Base-by-base conservation (phyloP, 1,140 invertebrate genomes). In the Armadillidium nasatum region DNA sequence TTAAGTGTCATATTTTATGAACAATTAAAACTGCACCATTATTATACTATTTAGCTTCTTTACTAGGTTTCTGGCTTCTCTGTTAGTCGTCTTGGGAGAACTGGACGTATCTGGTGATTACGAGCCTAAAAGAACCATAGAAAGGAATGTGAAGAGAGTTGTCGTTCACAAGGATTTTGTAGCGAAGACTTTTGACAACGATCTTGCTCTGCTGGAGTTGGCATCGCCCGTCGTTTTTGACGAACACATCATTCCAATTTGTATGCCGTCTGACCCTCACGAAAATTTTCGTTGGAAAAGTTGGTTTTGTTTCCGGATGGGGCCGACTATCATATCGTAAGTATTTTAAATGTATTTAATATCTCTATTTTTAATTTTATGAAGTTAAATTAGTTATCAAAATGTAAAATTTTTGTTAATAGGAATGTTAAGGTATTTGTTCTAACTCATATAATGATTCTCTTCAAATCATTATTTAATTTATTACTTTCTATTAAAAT, bases 41-140 rank as follows among this genome's bases (percentile, higher is more conserved):
- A 33, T 33, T 33, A 33, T 33, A 33, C 33, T 1, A 33, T 33
- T 3, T 33, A 33, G 6, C 6, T 33, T 33, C 33, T 33, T 33
- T 33, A 33, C 33, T 84, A 94, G 93, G 74, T 96, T 96, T 84
- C 85, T 96, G 66, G 94, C 93, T 1, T 94, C 93, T 0, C 84
- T 97, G 74, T 91, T 96, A 11, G 94, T 94, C 0, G 93, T 96
- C 4, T 91, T 96, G 81, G 94, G 94, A 0, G 94, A 96, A 83
- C 93, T 91, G 83, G 94, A 96, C 83, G 91, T 96, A 80, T 93
- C 91, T 2, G 91, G 91, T 0, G 92, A 94, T 81, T 84, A 91
- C 78, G 93, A 95, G 82, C 88, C 89, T 0, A 89, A 90, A 75
- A 87, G 90, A 68, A 90, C 93, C 3, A 83, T 94, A 0, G 90